Conservation (phyloP, 2,888 invertebrate genomes). For the Lymantria monacha region DNA sequence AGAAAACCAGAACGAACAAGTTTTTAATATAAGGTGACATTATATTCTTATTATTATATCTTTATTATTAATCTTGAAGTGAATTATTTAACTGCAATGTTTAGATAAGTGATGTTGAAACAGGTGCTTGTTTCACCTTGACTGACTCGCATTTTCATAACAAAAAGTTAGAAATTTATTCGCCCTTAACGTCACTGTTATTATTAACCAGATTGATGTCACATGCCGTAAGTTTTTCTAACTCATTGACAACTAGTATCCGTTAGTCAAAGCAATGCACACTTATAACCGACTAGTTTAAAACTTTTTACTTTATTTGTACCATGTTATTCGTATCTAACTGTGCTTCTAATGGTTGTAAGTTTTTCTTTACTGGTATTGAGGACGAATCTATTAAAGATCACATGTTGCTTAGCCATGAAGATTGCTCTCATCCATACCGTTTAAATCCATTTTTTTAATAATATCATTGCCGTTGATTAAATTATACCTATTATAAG, state of each 20-base stretch:
- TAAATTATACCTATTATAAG: conserved; percentile 13
- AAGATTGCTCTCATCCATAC: conserved; percentile 40
- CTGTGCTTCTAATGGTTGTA: conserved; percentile 73
- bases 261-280: conserved; percentile 44
- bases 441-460: conserved; percentile 20
- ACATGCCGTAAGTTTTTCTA: conserved; percentile 51
- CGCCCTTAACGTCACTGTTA: neutral
- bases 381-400: conserved; percentile 70
- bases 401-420: conserved; percentile 45
- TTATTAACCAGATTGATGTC: neutral
- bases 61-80: too few species aligned
- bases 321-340: conserved; percentile 68
- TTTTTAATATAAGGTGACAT: too few species aligned
- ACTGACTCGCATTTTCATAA: conserved; percentile 32
- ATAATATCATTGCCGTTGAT: conserved; percentile 7
- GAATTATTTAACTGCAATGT: neutral
- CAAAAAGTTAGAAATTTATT: conserved; percentile 35
- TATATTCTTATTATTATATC: too few species aligned
- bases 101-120: conserved; percentile 13
- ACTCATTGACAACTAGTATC: conserved; percentile 53
- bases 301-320: conserved; percentile 56
- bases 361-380: conserved; percentile 62
- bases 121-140: conserved; percentile 33
- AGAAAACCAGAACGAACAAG: too few species aligned
- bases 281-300: conserved; percentile 43